Base-by-base conservation (phyloP, 1,140 invertebrate genomes). In the Zaprionus ghesquierei region DNA sequence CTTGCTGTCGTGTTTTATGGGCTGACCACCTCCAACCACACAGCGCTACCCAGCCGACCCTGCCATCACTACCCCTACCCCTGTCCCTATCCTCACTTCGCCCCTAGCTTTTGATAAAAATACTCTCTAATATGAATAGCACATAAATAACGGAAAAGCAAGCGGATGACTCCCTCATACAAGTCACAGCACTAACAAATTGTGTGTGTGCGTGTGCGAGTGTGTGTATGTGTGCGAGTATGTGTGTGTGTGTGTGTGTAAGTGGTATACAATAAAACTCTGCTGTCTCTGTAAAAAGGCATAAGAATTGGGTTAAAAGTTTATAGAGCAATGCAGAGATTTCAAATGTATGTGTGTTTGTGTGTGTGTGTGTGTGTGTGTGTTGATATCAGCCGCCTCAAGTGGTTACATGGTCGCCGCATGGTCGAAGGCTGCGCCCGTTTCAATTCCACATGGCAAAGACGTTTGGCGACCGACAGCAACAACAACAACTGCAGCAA, bases 271-370 rank as follows among this genome's bases (percentile, higher is more conserved):
- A 82, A 84, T 79, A 85, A 85, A 79, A 69, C 65, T 61, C 75
- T 54, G 69, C 81, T 76, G 78, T 81, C 78, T 86, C 64, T 84
- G 78, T 86, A 86, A 85, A 85, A 85, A 86, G 82, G 81, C 81
- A 79, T 69, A 77, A 75, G 75, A 86, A 86, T 86, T 86, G 68
- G 81, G 81, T 86, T 86, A 86, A 86, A 86, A 86, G 81, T 86
- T 86, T 87, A 86, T 86, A 87, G 82, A 86, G 82, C 78, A 85
- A 81, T 81, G 81, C 81, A 77, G 81, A 75, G 81, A 85, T 85
- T 85, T 81, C 69, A 81, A 76, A 76, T 68, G 63, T 61, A 60
- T 58, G 69, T 71, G n/a, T 31, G 15, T 27, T 8, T 59, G n/a
- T 35, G 9, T 31, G 8, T 44, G 10, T 41, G n/a, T 20, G 38